A percentile compares a stretch with the other conserved stretches of the same genome.
Evolutionary conservation across 2,797 vertebrate species (phyloP).

Genomic region (Coregonus ussuriensis): DNA sequence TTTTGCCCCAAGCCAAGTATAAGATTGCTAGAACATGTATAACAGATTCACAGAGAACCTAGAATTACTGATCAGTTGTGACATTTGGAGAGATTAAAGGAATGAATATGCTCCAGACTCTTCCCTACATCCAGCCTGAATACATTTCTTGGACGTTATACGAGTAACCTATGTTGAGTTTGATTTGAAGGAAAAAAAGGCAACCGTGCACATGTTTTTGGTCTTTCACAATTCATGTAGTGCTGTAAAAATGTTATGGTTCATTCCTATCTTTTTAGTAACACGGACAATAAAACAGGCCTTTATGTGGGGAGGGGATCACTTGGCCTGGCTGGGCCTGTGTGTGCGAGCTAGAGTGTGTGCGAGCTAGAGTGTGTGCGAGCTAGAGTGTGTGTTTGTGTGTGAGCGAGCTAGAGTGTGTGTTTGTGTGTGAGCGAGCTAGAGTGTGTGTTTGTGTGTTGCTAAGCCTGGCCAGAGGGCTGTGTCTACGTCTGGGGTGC

Average conservation of each 20-base stretch:
- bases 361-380: no score
- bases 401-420: slow-evolving; percentile 18
- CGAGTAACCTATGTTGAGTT: slow-evolving; percentile 19
- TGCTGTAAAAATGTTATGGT: slow-evolving; percentile 63
- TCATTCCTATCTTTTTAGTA: slow-evolving; percentile 69
- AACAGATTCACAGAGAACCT: slow-evolving; percentile 3
- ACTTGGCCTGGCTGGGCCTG: slow-evolving; percentile 31
- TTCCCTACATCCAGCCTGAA: slow-evolving; percentile 1
- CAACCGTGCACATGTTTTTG: slow-evolving; percentile 62
- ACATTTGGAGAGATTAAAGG: slow-evolving; percentile 11
- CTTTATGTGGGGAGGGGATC: slow-evolving; percentile 46
- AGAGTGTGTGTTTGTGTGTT: not conserved
- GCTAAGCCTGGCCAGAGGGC: not conserved
- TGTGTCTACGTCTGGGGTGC: slow-evolving; percentile 39
- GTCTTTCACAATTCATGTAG: slow-evolving; percentile 47
- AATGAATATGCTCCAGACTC: slow-evolving; percentile 12
- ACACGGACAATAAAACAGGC: slow-evolving; percentile 52
- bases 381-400: slow-evolving; percentile 14
- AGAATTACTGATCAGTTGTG: not conserved
- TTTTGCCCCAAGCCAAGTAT: not conserved
- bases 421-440: not conserved
- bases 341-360: not conserved
- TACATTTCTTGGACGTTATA: slow-evolving; percentile 3
- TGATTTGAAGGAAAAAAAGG: slow-evolving; percentile 29
- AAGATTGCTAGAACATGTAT: not conserved